Percentiles rank a stretch among this genome's conserved stretches.
phyloP scores from a whole-genome alignment of 2,113 vertebrate species.

The Polyodon spathula region DNA sequence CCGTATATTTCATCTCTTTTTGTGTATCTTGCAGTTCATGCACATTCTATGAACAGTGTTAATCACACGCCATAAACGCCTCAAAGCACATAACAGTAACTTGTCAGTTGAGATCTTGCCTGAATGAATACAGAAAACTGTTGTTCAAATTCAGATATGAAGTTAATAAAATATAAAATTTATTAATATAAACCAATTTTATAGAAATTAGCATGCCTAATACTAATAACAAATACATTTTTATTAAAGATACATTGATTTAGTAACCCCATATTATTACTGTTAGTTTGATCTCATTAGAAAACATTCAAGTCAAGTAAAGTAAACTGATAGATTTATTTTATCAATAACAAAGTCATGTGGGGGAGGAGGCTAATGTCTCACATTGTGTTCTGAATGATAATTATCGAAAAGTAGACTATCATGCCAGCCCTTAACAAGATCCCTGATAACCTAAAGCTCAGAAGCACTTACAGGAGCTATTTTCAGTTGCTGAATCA shows the following conservation, averaged over 20 bases:
- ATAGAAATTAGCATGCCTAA: no score
- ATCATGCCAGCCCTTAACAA: conserved; percentile 23
- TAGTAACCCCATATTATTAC: background rate
- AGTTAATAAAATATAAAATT: no score
- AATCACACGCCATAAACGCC: no score
- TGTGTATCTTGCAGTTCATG: no score
- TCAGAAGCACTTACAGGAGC: background rate
- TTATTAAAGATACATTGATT: background rate
- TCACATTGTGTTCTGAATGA: conserved; percentile 32
- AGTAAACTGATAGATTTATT: conserved; percentile 21
- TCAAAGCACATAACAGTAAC: no score
- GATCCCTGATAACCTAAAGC: background rate
- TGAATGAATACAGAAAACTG: no score
- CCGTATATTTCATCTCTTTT: no score
- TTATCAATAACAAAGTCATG: conserved; percentile 39
- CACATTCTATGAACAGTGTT: no score
- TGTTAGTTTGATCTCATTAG: conserved; percentile 41
- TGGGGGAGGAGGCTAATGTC: conserved; percentile 18
- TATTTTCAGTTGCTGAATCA: background rate
- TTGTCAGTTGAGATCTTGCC: no score
- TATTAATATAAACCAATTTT: no score
- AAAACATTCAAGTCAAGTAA: conserved; percentile 37
- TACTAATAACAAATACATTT: background rate
- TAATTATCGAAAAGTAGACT: conserved; percentile 41
- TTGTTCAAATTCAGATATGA: no score